Percentiles rank a stretch among this genome's conserved stretches.
Conservation (phyloP, 2,113 vertebrate species). For the Cairina moschata region DNA sequence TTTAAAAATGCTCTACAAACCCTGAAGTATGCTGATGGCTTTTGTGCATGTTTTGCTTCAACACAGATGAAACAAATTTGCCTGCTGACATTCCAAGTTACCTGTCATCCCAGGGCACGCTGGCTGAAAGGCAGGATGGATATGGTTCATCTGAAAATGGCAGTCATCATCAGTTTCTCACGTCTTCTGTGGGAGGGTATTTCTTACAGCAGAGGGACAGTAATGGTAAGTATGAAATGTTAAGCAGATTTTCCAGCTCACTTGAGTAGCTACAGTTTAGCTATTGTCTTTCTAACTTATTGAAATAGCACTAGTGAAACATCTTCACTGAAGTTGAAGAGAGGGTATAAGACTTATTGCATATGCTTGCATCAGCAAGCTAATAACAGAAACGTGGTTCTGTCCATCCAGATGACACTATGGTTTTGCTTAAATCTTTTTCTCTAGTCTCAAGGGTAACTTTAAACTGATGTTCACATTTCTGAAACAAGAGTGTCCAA, state of each 20-base stretch:
- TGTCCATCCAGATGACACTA: background rate
- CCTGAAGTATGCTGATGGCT: background rate
- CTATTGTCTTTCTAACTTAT: background rate
- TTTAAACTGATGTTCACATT: background rate
- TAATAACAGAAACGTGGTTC: background rate
- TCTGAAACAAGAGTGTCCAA: background rate
- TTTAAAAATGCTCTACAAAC: slow-evolving; percentile 19
- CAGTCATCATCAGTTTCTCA: slow-evolving; percentile 90
- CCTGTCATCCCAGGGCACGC: slow-evolving; percentile 93
- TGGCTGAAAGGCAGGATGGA: slow-evolving; percentile 92
- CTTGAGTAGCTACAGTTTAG: background rate
- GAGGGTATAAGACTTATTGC: background rate
- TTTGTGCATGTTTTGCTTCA: background rate
- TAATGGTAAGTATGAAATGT: slow-evolving; percentile 78
- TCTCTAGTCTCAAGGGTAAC: background rate
- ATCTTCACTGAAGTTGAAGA: background rate
- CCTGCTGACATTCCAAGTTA: slow-evolving; percentile 97
- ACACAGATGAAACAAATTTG: slow-evolving; percentile 93
- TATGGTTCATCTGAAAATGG: slow-evolving; percentile 91
- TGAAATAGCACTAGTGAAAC: background rate
- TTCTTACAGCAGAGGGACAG: slow-evolving; percentile 89
- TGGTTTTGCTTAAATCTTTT: background rate
- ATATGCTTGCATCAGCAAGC: background rate
- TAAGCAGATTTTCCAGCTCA: background rate
- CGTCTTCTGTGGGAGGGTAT: slow-evolving; percentile 85